Base-by-base conservation (phyloP, 2,888 invertebrate species). In the Synanthedon vespiformis region DNA sequence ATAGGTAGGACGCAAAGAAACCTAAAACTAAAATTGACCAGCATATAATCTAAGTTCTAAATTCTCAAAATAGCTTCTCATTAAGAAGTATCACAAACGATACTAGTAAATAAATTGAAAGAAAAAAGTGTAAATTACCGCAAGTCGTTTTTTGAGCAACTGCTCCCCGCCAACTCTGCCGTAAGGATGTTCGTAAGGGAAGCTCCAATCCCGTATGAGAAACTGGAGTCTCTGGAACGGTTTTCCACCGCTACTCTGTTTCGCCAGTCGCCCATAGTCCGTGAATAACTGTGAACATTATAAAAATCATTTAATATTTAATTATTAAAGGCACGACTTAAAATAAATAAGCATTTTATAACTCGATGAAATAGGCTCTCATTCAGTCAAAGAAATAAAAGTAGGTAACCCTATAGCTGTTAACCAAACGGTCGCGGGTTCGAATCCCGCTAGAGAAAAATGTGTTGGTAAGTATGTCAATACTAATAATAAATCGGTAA, bases 161-260 rank as follows among this genome's bases (percentile, higher is more conserved):
- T 91, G 89, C 60, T 92, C 89, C 0, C 99, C 99, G 0, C 99
- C 99, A 0, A 89, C 88, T 0, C 93, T 90, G 0, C 99, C 99
- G 79, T 96, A 99, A 3, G 90, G 88, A 1, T 94, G 92, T 76
- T 99, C 98, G 80, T 99, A 99, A 0, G 98, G 98, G 75, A 95
- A 98, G 77, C 96, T 95, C 99, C 99, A 99, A 82, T 99, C 99
- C 51, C 97, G 88, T 14, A 97, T 94, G 12, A 97, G 87, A 77
- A 97, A 95, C 76, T 95, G 94, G 52, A 97, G 84, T 64, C 92
- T 90, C 81, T 97, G 96, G 83, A 96, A 95, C 1, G 98, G 97
- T 66, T 94, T 95, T 58, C 93, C 93, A 8, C 93, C 93, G 52
- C 93, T 92, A 72, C 95, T 96, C 57, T 92, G 93, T 65, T 97